Base-by-base conservation (phyloP, 1,140 invertebrate genomes). In the Drosophila arawakana region DNA sequence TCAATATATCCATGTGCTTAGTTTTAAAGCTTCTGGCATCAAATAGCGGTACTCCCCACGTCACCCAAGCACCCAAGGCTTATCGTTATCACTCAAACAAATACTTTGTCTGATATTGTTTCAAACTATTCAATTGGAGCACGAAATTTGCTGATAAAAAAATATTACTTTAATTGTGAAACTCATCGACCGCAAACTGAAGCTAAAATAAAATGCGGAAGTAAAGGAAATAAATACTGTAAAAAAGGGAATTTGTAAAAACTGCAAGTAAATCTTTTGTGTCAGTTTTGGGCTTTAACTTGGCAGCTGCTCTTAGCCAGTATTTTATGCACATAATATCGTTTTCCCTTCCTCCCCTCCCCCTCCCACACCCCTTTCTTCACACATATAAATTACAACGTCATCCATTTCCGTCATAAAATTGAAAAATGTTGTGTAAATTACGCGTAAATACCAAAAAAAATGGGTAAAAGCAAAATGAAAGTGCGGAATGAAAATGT, bases 401-500 rank as follows among this genome's bases (percentile, higher is more conserved):
- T 89, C 83, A 88, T 89, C 72, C 83, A 89, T 88, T 88, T 88
- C 83, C 83, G 80, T 72, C 83, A 88, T 88, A 89, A 88, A 88
- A 88, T 88, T 88, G 83, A 88, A 88, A 89, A 89, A 88, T 88
- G 84, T 68, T 89, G 84, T 89, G 83, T 84, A 88, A 88, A 88
- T 88, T 88, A 88, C 80, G 84, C 88, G 84, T 84, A 89, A 89
- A 89, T 86, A 80, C 67, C 75, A 74, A 81, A 81, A 52, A 54
- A 69, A 54, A 55, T 7, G 13, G 52, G 6, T 10, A 52, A 69
- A 66, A 54, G 47, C 66, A 57, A 60, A 65, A n/a, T 57, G 78
- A 63, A 52, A 62, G 10, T 25, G 63, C 55, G 68, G 60, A 74
- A 69, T 62, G 77, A 78, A 88, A 89, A 80, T 77, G 68, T 72